Evolutionary conservation across 2,797 vertebrate genomes (phyloP).

Genomic region (Bradypus variegatus): DNA sequence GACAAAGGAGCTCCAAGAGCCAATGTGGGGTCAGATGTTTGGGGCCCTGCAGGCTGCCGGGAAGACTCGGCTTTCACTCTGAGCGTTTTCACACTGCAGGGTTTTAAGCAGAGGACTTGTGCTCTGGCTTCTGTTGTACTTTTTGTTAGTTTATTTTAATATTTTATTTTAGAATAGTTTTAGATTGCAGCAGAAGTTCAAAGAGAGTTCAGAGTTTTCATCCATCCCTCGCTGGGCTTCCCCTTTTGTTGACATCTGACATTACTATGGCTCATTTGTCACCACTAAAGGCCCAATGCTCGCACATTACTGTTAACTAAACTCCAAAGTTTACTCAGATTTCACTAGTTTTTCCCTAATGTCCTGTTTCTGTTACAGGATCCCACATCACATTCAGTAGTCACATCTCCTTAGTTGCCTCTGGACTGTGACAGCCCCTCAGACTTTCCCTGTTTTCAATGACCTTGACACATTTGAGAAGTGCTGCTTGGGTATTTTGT

Average conservation of each 20-base stretch:
- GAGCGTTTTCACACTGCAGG: not conserved
- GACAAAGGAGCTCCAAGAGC: not conserved
- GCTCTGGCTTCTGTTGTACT: not conserved
- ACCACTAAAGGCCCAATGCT: not conserved
- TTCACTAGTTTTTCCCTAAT: fast-evolving
- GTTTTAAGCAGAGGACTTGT: not conserved
- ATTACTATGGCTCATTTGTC: fast-evolving
- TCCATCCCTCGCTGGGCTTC: fast-evolving
- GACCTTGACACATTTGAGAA: not conserved
- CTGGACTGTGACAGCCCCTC: not conserved
- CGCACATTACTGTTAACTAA: fast-evolving
- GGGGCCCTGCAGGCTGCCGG: fast-evolving
- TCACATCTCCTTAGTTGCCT: not conserved
- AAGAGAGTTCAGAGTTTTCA: not conserved
- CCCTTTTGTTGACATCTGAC: fast-evolving
- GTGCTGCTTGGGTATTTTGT: not conserved
- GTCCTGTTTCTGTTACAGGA: not conserved
- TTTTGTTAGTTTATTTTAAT: not conserved
- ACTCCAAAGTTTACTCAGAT: fast-evolving
- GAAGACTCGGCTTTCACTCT: fast-evolving
- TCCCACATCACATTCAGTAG: fast-evolving
- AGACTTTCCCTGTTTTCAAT: not conserved
- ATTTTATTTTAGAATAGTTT: not conserved
- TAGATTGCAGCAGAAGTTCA: not conserved
- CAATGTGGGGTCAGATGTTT: fast-evolving